phyloP scores from a whole-genome alignment of 2,888 invertebrate genomes.

The Catocala fraxini region DNA sequence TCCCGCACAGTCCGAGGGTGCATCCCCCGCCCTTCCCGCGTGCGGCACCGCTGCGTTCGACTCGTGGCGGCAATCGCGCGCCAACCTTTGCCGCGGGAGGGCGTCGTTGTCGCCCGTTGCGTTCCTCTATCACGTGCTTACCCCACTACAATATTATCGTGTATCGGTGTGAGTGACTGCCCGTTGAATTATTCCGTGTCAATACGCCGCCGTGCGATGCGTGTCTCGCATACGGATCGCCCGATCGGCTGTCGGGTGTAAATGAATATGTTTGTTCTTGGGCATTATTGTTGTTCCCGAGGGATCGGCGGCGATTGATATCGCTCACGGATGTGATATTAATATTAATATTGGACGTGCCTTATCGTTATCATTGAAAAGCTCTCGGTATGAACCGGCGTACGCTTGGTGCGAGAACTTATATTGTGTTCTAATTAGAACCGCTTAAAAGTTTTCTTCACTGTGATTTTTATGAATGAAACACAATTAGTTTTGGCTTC shows the following conservation, averaged over 20 bases:
- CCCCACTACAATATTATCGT: conserved; percentile 61
- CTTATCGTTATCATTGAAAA: conserved; percentile 50
- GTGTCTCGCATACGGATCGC: conserved; percentile 77
- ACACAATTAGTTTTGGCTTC: conserved; percentile 4
- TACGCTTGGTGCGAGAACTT: conserved; percentile 22
- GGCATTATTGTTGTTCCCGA: conserved; percentile 74
- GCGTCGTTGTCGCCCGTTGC: conserved; percentile 70
- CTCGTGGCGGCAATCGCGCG: conserved; percentile 79
- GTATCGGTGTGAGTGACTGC: conserved; percentile 76
- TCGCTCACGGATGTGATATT: conserved; percentile 66
- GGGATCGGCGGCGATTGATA: conserved; percentile 72
- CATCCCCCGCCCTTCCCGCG: conserved; percentile 75
- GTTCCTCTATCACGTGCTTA: conserved; percentile 69
- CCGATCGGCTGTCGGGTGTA: conserved; percentile 70
- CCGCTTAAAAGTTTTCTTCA: conserved; percentile 25
- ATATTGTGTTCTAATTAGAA: conserved; percentile 42
- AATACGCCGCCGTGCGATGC: conserved; percentile 74
- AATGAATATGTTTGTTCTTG: conserved; percentile 80
- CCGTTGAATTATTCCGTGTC: conserved; percentile 77
- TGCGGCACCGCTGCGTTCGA: conserved; percentile 53
- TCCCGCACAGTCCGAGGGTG: conserved; percentile 65
- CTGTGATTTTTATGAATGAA: conserved; percentile 35
- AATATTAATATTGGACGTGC: conserved; percentile 63
- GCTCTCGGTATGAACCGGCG: conserved; percentile 23
- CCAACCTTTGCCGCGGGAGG: conserved; percentile 83